phyloP scores from a whole-genome alignment of 1,140 invertebrate species.

The Sesamia nonagrioides region DNA sequence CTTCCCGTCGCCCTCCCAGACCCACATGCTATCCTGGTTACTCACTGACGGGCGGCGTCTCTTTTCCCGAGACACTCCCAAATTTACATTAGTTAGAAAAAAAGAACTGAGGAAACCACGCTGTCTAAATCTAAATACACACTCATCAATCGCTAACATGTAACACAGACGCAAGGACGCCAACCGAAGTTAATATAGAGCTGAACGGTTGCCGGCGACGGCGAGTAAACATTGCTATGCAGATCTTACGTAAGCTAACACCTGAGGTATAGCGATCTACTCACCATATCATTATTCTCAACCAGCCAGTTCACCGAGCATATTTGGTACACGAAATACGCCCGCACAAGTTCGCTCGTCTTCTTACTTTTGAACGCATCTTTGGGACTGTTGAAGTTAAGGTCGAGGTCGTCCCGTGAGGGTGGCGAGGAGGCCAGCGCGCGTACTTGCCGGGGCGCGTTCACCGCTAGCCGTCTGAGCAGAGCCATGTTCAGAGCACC shows the following conservation, averaged over 20 bases:
- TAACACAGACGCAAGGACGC: conserved; percentile 69
- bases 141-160: conserved; percentile 50
- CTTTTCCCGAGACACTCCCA: conserved; percentile 7
- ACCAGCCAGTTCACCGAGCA: conserved; percentile 97
- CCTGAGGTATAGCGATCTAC: conserved; percentile 68
- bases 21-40: conserved; percentile 22
- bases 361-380: conserved; percentile 98
- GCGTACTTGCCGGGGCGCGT: conserved; percentile 73
- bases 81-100: conserved; percentile 6
- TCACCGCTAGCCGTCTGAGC: conserved; percentile 77
- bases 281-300: conserved; percentile 98
- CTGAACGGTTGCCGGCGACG: conserved; percentile 63
- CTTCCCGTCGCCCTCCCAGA: conserved; percentile 17
- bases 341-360: conserved; percentile 96
- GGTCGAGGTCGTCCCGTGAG: conserved; percentile 93
- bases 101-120: conserved; percentile 28
- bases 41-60: not conserved
- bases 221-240: conserved; percentile 57
- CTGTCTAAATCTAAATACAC: conserved; percentile 22
- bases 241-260: conserved; percentile 69
- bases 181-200: conserved; percentile 69
- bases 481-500: conserved; percentile 79
- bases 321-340: conserved; percentile 97
- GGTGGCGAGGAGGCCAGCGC: conserved; percentile 72
- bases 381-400: conserved; percentile 94